Evolutionary conservation across 1,140 invertebrate species (phyloP).

Genomic region (Chelonus insularis): DNA sequence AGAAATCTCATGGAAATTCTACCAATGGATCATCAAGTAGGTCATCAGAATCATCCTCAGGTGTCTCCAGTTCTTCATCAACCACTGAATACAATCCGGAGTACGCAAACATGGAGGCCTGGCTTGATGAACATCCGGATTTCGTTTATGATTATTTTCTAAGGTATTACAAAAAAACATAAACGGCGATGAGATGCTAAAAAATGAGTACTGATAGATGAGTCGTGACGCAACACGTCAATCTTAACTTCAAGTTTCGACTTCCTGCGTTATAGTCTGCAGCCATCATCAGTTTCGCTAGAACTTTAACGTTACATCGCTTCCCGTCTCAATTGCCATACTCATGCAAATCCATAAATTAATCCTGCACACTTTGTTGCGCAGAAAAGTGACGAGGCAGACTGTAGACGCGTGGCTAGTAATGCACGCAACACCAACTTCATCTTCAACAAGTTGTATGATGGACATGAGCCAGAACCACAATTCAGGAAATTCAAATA

Average conservation of each 20-base stretch:
- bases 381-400: conserved; percentile 86
- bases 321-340: not conserved
- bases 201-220: not conserved
- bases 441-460: conserved; percentile 58
- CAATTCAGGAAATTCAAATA: conserved; percentile 30
- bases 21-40: conserved; percentile 18
- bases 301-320: not conserved
- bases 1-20: conserved; percentile 35
- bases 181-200: not conserved
- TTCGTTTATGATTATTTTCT: conserved; percentile 95
- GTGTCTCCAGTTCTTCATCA: conserved; percentile 42
- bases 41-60: conserved; percentile 17
- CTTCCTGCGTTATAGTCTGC: not conserved
- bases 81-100: conserved; percentile 75
- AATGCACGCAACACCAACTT: conserved; percentile 76
- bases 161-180: too few species aligned
- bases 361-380: conserved; percentile 8
- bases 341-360: not conserved
- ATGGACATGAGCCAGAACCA: conserved; percentile 66
- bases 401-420: conserved; percentile 91
- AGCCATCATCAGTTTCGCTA: not conserved
- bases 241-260: not conserved
- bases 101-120: conserved; percentile 84
- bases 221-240: not conserved
- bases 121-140: conserved; percentile 95